These are phyloP conservation scores for Lophius piscatorius DNA, from an alignment of 2,113 vertebrate genomes.

Conservation along the genomic window DNA sequence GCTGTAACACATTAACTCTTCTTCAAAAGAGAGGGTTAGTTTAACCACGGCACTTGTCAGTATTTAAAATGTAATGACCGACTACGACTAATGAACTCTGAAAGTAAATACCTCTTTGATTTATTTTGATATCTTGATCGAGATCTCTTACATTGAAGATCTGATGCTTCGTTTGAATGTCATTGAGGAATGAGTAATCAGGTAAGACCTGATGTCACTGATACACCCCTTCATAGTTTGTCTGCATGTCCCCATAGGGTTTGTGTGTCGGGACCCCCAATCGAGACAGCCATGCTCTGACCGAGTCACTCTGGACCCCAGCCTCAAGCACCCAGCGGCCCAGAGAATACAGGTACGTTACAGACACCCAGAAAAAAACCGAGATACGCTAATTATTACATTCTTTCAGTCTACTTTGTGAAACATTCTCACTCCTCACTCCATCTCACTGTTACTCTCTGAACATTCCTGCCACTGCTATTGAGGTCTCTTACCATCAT, in stretches of 20 bases:
- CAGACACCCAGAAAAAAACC: neutral
- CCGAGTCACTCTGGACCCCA: conserved; percentile 78
- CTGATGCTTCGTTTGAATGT: conserved; percentile 42
- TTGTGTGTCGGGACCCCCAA: conserved; percentile 92
- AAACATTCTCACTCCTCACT: conserved; percentile 51
- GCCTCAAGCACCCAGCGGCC: conserved; percentile 74
- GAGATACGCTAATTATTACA: conserved; percentile 44
- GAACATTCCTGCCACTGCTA: conserved; percentile 56
- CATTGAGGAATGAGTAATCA: conserved; percentile 23
- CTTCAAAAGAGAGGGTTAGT: no score
- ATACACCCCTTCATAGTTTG: conserved; percentile 7
- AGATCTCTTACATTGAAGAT: conserved; percentile 22
- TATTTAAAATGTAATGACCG: no score
- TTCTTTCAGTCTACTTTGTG: conserved; percentile 57
- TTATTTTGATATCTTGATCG: neutral
- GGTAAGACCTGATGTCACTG: conserved; percentile 34
- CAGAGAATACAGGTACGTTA: conserved; percentile 87
- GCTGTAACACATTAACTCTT: no score
- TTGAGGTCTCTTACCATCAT: conserved; percentile 54
- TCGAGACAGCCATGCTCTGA: conserved; percentile 74
- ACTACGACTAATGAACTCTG: no score
- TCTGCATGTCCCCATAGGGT: conserved; percentile 76
- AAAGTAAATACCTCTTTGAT: conserved; percentile 2
- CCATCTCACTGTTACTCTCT: conserved; percentile 43
- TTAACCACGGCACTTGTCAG: no score